Base-by-base conservation (phyloP, 2,113 vertebrate species). In the Tauraco erythrolophus region DNA sequence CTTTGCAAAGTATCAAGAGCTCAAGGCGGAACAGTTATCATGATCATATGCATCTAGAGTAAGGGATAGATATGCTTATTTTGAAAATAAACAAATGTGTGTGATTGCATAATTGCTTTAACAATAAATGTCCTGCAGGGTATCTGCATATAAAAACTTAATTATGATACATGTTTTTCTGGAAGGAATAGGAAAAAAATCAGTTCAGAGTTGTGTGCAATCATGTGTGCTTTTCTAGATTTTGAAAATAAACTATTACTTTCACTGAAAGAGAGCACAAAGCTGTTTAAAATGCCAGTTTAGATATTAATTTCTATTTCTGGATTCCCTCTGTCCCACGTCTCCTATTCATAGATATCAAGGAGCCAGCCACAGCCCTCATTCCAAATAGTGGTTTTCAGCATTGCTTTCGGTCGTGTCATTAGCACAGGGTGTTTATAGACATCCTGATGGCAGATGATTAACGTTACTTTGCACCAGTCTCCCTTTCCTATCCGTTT, bases 71-170 rank as follows among this genome's bases (percentile, higher is more conserved):
- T 76, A 87, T 4, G 33, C 60, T 91, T 91, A 33, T 60, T 88
- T 77, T 77, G 30, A 77, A 90, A 79, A 92, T 79, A 27, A 95
- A 88, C 4, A 86, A 85, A 85, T 83, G 50, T 33, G 37, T 66
- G 62, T 74, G 86, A 95, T 84, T 77, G 62, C 41, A 66, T 83
- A 93, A 96, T 80, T 88, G 28, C 39, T 92, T 90, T 74, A 61
- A 88, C 33, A 89, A 75, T 70, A 74, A 70, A 83, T 62, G 70
- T 80, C 54, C 92, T 90, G 57, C 50, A 88, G 84, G 61, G 19
- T 57, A 62, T 65, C 58, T 88, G 50, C 37, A 31, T 50, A 61
- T 35, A 62, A 58, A 83, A 85, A 37, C 19, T 78, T 83, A 69
- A 88, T 85, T 61, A 69, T 30, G 28, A 62, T 39, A 37, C 7